Evolutionary conservation across 2,797 vertebrate genomes (phyloP), one percentile per base, ranked within the genome.

Genomic region (Molossus alvarezi): DNA sequence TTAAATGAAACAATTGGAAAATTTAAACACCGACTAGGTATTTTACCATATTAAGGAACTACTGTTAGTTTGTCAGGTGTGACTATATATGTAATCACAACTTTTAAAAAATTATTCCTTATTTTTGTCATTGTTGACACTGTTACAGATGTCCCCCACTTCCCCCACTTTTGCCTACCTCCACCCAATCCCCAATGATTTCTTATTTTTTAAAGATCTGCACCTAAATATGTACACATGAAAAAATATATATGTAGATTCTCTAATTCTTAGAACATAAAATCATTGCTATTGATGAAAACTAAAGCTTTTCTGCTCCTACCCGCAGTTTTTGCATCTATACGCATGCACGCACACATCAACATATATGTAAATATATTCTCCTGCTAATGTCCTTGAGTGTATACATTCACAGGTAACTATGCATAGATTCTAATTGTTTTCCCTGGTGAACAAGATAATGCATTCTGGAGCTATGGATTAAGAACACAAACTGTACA

Each of bases 401-500:
- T 6, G 0, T 3, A 0, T 12, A 20, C 17, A 13, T 60, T 67
- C 96, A 73, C 96, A 95, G 82, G 80, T 73, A 97, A 95, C 94
- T 90, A 95, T 96, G 96, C 88, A 93, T 60, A 65, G 95, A 84
- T 95, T 97, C 71, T 88, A 97, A 94, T 96, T 95, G 94, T 97
- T 97, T 97, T 96, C 95, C 94, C 96, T 67, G 88, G 95, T 81
- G 97, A 97, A 92, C 90, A 96, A 97, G 97, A 53, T 97, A 97
- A 98, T 97, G 97, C 97, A 80, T 98, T 97, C 96, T 67, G 93
- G 73, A 98, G 97, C 97, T 96, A 93, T 91, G 97, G 98, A 98
- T 97, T 98, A 90, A 97, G 98, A 98, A 97, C 97, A 96, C 79
- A 96, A 98, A 98, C 97, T 96, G 97, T 98, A 97, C 98, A 98